These are phyloP conservation scores for Leptonema lineaticorne DNA, from an alignment of 1,140 invertebrate genomes.

Conservation along the genomic window DNA sequence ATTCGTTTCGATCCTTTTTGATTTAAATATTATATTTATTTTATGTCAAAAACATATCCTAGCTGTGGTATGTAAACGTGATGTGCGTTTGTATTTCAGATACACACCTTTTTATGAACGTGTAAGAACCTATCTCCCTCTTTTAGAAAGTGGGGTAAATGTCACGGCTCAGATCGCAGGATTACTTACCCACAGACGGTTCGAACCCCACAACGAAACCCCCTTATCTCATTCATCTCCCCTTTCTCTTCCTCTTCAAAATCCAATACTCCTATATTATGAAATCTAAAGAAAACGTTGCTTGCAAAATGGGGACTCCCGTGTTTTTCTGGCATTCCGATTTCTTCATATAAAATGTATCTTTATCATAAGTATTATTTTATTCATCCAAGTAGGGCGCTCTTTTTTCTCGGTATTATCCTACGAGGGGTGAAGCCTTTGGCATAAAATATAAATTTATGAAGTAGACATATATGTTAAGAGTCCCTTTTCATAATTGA, in stretches of 20 bases:
- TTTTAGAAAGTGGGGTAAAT: conserved; percentile 12
- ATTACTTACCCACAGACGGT: conserved; percentile 12
- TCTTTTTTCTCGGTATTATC: neutral
- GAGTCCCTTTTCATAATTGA: conserved; percentile 3
- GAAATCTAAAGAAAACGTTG: conserved; percentile 13
- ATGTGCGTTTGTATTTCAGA: neutral
- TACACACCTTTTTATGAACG: conserved; percentile 3
- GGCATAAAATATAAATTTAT: neutral
- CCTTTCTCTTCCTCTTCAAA: neutral
- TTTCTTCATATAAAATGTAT: conserved; percentile 15
- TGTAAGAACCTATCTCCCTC: neutral
- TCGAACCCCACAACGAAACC: neutral
- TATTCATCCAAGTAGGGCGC: neutral
- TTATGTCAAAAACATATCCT: too few relatives aligned
- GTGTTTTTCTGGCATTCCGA: conserved; percentile 6
- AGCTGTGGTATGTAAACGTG: neutral
- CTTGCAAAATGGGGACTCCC: neutral
- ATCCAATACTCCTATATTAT: conserved; percentile 12
- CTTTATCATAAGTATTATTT: conserved; percentile 20
- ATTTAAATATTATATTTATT: too few relatives aligned
- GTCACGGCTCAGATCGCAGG: conserved; percentile 17
- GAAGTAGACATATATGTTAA: neutral
- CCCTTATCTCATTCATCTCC: neutral
- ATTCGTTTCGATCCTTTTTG: too few relatives aligned
- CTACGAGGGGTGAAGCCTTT: neutral